Percentiles rank a stretch among this genome's conserved stretches.
Conservation (phyloP, 2,888 invertebrate species). For the Pterostichus madidus region DNA sequence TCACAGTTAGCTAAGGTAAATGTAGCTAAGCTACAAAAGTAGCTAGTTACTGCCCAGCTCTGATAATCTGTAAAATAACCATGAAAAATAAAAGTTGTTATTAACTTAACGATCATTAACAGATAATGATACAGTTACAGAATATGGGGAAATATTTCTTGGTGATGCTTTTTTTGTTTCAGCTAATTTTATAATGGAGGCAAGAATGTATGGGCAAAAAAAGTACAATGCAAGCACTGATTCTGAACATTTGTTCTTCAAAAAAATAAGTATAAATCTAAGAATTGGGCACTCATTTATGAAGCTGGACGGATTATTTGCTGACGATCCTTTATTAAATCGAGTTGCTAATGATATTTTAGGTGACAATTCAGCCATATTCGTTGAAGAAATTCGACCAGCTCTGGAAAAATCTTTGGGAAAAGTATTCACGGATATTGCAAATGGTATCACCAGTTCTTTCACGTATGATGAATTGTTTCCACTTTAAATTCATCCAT, state of each 20-base stretch:
- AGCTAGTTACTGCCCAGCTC: no score
- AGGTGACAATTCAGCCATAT: conserved; percentile 83
- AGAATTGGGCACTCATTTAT: conserved; percentile 82
- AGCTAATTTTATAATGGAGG: conserved; percentile 84
- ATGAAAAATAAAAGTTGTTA: no score
- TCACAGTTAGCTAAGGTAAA: no score
- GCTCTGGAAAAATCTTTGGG: conserved; percentile 82
- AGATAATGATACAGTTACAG: no score
- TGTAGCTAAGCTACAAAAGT: no score
- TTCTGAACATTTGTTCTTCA: conserved; percentile 81
- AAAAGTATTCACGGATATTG: conserved; percentile 84
- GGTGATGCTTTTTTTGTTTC: conserved; percentile 74
- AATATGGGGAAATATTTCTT: no score
- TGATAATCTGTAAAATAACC: no score
- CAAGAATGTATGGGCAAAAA: conserved; percentile 82
- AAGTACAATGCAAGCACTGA: conserved; percentile 78
- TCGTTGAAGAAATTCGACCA: conserved; percentile 84
- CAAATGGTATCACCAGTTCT: conserved; percentile 84
- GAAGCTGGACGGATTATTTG: conserved; percentile 83
- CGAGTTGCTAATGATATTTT: conserved; percentile 84
- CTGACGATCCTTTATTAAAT: conserved; percentile 83
- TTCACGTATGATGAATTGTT: conserved; percentile 86
- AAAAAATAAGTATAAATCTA: conserved; percentile 82
- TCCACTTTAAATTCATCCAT: conserved; percentile 73
- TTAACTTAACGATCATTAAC: no score